Evolutionary conservation across 2,113 vertebrate genomes (phyloP), one percentile per base, ranked within the genome.

Genomic region (Seriola dumerili): DNA sequence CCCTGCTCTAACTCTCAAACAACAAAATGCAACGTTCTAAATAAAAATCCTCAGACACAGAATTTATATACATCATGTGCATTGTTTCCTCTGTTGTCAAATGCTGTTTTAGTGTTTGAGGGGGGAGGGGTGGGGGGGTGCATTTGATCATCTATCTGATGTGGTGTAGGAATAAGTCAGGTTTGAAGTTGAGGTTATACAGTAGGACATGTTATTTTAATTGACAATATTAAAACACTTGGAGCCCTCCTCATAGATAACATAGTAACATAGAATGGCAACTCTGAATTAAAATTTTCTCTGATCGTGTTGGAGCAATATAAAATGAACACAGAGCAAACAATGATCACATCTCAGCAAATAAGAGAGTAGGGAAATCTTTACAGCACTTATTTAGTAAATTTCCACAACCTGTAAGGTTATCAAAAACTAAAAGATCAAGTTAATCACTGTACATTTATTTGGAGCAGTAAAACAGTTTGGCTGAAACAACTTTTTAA

Each of bases 401-500:
- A 32, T 54, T 9, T 42, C 38, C 21, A 57, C 72, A 71, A 9
- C 4, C 8, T 32, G 23, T 61, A 11, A 16, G 7, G 19, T 62
- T 44, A 63, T 46, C 17, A 46, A 12, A 72, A 29, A 46, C 32
- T 52, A 64, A 63, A 64, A 68, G 8, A 66, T 48, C 54, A 68
- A 46, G 7, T 17, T 38, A 21, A 61, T 64, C 4, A 19, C 19
- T 46, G 57, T 63, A 42, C 34, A 77, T 79, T 66, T 68, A 61
- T 34, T 66, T 59, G 16, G 11, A 83, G 72, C 44, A 62, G 36
- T 54, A 25, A 72, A 65, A 62, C 8, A 67, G 17, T 59, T 78
- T 42, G 58, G 64, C 50, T 70, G 19, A 21, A 86, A 61, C 61
- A 63, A 42, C 34, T n/a, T 46, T 52, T 21, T 21, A 42, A 54